Percentiles rank a stretch among this genome's conserved stretches.
phyloP scores from a whole-genome alignment of 1,140 invertebrate genomes.

The Neelides sp. region DNA sequence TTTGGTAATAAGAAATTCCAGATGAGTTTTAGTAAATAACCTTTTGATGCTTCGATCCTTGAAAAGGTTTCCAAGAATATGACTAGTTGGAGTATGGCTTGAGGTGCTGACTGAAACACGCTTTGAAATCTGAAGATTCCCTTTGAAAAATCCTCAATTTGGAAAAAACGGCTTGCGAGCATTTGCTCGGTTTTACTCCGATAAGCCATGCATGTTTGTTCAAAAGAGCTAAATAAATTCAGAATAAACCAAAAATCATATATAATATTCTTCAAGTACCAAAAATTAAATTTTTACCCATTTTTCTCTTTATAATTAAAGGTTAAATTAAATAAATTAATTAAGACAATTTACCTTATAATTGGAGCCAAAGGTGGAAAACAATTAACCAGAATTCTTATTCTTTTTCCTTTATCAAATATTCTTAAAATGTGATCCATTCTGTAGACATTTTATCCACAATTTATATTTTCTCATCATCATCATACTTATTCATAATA shows the following conservation, averaged over 20 bases:
- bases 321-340: not conserved
- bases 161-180: constrained; percentile 14
- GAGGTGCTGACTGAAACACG: constrained; percentile 23
- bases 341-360: constrained; percentile 12
- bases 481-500: no score
- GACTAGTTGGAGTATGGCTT: constrained; percentile 21
- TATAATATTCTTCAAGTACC: no score
- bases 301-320: no score
- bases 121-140: constrained; percentile 21
- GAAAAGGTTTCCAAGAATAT: constrained; percentile 14
- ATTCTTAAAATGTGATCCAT: constrained; percentile 11
- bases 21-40: not conserved
- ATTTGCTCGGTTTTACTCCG: constrained; percentile 9
- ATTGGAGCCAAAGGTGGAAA: constrained; percentile 19
- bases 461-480: no score
- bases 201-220: no score
- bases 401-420: constrained; percentile 13
- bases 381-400: constrained; percentile 18
- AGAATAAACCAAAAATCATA: no score
- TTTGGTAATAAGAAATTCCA: not conserved
- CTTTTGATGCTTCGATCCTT: not conserved
- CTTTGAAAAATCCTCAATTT: constrained; percentile 20
- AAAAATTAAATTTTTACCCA: no score
- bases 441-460: constrained; percentile 3
- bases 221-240: no score